These are phyloP conservation scores for Cyrtonyx montezumae DNA, from an alignment of 2,113 vertebrate genomes.

Conservation along the genomic window DNA sequence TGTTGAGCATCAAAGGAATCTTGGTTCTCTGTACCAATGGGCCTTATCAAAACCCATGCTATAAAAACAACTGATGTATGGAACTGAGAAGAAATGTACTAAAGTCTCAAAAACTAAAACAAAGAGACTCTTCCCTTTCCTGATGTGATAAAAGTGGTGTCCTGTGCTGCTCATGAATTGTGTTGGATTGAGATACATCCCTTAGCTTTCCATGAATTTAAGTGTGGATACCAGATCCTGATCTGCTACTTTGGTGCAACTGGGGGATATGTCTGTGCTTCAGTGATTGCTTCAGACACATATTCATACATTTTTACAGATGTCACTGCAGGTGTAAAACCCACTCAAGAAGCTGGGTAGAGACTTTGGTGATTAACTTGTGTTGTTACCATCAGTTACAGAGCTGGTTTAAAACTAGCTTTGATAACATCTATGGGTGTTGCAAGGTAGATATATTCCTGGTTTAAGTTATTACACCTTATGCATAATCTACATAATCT, in stretches of 20 bases:
- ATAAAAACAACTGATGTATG: not conserved
- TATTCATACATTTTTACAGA: not conserved
- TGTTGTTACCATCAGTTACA: not conserved
- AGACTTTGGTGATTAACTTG: not conserved
- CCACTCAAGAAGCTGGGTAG: not conserved
- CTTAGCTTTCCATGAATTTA: not conserved
- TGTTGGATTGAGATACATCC: not conserved
- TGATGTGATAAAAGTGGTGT: constrained; percentile 32
- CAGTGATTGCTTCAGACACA: not conserved
- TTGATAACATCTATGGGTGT: not conserved
- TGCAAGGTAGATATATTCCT: not conserved
- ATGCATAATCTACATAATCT: not conserved
- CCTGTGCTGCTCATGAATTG: not conserved
- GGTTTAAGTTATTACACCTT: not conserved
- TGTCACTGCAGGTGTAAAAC: not conserved
- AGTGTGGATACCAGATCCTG: not conserved
- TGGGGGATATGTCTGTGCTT: not conserved
- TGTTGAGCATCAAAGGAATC: not conserved
- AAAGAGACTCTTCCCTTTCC: not conserved
- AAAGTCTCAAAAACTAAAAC: not conserved
- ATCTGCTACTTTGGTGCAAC: not conserved
- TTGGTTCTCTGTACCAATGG: rapidly evolving
- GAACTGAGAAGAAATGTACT: not conserved
- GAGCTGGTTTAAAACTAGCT: not conserved
- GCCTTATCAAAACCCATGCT: rapidly evolving